Evolutionary conservation across 2,888 invertebrate genomes (phyloP), one percentile per base, ranked within the genome.

Genomic region (Eupithecia abbreviata): DNA sequence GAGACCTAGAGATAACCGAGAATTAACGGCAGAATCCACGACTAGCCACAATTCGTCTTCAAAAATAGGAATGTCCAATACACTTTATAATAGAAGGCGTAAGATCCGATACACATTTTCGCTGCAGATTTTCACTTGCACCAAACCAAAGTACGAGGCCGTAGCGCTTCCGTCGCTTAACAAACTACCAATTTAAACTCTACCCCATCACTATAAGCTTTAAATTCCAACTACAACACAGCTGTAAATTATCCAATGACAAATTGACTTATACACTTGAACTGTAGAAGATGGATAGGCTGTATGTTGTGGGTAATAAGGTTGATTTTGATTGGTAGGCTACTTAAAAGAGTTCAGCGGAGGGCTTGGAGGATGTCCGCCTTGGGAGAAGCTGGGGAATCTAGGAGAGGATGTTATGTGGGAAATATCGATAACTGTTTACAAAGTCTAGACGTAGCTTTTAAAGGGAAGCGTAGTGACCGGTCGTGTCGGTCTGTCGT

Each of bases 101-200:
- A 45, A 45, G 45, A 9, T 10, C 9, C 5, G 51, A 51, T 15
- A 55, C n/a, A 66, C 5, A 65, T 13, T 15, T 12, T 43, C 77
- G 78, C 79, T 76, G 0, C n/a, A 42, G 41, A 43, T 80, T 73
- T 15, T 78, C 7, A 82, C 84, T 88, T 90, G 82, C 10, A 85
- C 88, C 89, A 88, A 67, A 83, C 83, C 51, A 76, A 79, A 81
- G 79, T 77, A 79, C 90, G 91, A 91, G 91, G 91, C 90, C 91
- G 86, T 85, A 78, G 84, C 86, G 89, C 88, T 91, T 92, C 92
- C 91, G 89, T 84, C 86, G 86, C 79, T 79, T 80, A 79, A 86
- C 86, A 83, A 87, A 80, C n/a, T 47, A 55, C 41, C 51, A 71
- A 45, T 72, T 45, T 72, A 55, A 67, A 78, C 71, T 30, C 30